phyloP scores from a whole-genome alignment of 2,113 vertebrate species.

The Cephalopterus ornatus region DNA sequence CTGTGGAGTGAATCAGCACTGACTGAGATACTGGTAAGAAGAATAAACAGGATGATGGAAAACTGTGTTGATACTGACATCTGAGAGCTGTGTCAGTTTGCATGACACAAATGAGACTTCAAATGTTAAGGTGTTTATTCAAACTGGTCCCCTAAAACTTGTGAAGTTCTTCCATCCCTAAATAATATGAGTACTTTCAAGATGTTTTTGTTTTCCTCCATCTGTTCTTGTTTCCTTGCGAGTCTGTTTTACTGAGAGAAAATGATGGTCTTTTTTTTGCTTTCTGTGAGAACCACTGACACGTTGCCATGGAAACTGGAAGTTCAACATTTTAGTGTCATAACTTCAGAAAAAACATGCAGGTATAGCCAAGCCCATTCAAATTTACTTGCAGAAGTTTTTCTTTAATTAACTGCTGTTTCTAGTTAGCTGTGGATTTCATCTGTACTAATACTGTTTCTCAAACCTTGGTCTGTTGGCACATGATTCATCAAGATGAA shows the following conservation, averaged over 20 bases:
- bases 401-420: background rate
- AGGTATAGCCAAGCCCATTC: background rate
- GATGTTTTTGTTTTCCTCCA: conserved; percentile 5
- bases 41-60: background rate
- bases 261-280: conserved; percentile 9
- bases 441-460: background rate
- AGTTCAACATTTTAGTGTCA: background rate
- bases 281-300: background rate
- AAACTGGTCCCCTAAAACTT: background rate
- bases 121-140: background rate
- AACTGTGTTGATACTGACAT: background rate
- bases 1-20: background rate
- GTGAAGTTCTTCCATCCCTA: background rate
- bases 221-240: conserved; percentile 30
- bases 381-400: background rate
- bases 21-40: background rate
- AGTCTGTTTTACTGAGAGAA: conserved; percentile 26
- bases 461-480: background rate
- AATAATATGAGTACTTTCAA: background rate
- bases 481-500: background rate
- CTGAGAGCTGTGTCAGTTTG: background rate
- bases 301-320: conserved; percentile 53
- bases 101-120: background rate
- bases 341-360: conserved; percentile 6
- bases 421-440: background rate